A percentile compares a stretch with the other conserved stretches of the same genome.
These are phyloP conservation scores for Pterostichus niger DNA, from an alignment of 2,888 invertebrate genomes.

Conservation along the genomic window DNA sequence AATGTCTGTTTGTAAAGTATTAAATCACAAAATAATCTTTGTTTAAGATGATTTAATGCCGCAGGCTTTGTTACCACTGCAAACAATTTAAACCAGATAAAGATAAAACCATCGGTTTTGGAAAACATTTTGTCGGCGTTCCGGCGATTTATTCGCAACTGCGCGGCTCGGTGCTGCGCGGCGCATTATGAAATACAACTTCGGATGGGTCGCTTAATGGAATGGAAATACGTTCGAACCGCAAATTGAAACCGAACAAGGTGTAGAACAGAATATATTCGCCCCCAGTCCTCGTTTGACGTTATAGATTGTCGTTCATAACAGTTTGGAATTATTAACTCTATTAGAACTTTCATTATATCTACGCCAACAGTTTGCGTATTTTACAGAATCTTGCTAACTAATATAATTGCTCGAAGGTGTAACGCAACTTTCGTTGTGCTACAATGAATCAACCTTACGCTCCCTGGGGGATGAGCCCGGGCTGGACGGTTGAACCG, in stretches of 20 bases:
- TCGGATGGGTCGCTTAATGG: constrained; percentile 40
- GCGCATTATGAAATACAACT: constrained; percentile 52
- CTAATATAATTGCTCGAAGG: constrained; percentile 38
- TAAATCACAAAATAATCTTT: constrained; percentile 64
- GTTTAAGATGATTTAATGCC: constrained; percentile 64
- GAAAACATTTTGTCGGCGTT: constrained; percentile 58
- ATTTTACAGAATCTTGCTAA: constrained; percentile 31
- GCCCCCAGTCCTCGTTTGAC: constrained; percentile 6
- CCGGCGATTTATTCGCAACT: constrained; percentile 37
- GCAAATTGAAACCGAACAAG: constrained; percentile 61
- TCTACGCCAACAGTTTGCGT: constrained; percentile 25
- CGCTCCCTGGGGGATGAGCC: too few relatives aligned
- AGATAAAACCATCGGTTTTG: constrained; percentile 60
- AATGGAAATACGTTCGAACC: constrained; percentile 58
- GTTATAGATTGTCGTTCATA: constrained; percentile 23
- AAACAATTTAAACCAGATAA: constrained; percentile 61
- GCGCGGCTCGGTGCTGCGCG: neutral
- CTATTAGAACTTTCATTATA: constrained; percentile 40
- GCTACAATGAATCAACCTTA: too few relatives aligned
- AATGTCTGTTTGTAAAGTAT: constrained; percentile 65
- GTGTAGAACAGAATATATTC: constrained; percentile 59
- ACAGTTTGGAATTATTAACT: constrained; percentile 30
- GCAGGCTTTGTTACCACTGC: constrained; percentile 56
- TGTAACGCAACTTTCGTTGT: too few relatives aligned
- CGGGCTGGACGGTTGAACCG: too few relatives aligned